These are phyloP conservation scores for Choloepus hoffmanni DNA, from an alignment of 2,113 vertebrate genomes.

Conservation along the genomic window DNA sequence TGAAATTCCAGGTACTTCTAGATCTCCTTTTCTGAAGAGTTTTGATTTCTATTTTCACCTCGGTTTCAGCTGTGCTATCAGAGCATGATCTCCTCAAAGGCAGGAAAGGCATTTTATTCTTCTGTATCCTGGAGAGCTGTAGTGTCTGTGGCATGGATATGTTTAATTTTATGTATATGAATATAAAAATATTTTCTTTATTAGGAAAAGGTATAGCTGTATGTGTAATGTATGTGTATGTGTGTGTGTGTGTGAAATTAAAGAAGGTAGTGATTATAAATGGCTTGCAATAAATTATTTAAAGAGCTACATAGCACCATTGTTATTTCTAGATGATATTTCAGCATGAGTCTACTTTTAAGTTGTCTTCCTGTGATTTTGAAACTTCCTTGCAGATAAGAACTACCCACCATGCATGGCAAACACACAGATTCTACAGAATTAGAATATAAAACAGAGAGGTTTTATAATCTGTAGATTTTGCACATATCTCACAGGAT, in stretches of 20 bases:
- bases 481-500: not conserved
- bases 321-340: not conserved
- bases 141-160: not conserved
- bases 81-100: not conserved
- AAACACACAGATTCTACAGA: not conserved
- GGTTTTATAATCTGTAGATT: not conserved
- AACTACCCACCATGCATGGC: not conserved
- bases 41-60: not conserved
- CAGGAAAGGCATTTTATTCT: not conserved
- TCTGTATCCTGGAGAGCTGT: not conserved
- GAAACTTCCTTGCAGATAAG: not conserved
- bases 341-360: not conserved
- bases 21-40: not conserved
- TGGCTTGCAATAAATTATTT: not conserved
- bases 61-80: not conserved
- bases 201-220: not conserved
- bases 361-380: not conserved
- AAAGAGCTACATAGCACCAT: not conserved
- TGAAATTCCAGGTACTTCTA: not conserved
- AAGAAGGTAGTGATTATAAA: not conserved
- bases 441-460: not conserved
- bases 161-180: not conserved
- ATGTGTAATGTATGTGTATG: not conserved
- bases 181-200: not conserved
- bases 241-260: not conserved